Evolutionary conservation across 2,113 vertebrate species (phyloP).

Genomic region (Piaya cayana): DNA sequence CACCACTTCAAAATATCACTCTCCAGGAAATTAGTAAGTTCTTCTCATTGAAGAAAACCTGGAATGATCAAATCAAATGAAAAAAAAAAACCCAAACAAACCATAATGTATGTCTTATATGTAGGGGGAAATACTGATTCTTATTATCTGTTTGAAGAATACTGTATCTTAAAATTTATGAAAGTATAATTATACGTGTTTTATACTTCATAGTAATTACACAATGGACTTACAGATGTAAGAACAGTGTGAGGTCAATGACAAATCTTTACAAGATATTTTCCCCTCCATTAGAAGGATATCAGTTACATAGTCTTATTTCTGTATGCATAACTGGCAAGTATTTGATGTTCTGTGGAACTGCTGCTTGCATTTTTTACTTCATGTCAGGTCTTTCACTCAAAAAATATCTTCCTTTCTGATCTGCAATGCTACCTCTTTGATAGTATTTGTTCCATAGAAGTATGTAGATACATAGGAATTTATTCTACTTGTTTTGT

Average conservation of each 20-base stretch:
- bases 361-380: not conserved
- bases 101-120: not conserved
- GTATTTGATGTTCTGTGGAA: not conserved
- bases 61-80: not conserved
- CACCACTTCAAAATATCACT: not conserved
- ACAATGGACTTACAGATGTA: not conserved
- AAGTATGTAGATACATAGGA: not conserved
- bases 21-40: not conserved
- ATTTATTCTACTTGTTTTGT: not conserved
- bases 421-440: not conserved
- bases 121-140: not conserved
- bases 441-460: not conserved
- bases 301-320: not conserved
- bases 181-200: not conserved
- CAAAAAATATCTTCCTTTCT: not conserved
- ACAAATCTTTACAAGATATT: not conserved
- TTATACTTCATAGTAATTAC: not conserved
- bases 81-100: too few relatives aligned
- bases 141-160: not conserved
- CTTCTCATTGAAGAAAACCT: not conserved
- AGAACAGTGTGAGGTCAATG: not conserved
- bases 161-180: not conserved
- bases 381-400: not conserved
- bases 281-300: accelerated
- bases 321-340: not conserved